phyloP scores from a whole-genome alignment of 2,888 invertebrate genomes.

The Napeogenes sylphis region DNA sequence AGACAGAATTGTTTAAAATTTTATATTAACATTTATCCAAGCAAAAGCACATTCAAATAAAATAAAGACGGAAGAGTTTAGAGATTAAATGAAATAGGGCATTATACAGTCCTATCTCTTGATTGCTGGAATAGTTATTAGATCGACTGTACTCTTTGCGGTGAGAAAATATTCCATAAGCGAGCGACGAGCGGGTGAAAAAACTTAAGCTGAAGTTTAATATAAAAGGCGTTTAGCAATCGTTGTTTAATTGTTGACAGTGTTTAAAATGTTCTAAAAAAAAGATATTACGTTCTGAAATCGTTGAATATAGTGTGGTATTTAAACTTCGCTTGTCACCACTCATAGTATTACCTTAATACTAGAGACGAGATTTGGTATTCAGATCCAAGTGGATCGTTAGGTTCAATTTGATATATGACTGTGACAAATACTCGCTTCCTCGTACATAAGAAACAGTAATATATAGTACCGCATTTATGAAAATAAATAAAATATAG shows the following conservation, averaged over 20 bases:
- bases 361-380: conserved; percentile 48
- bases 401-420: conserved; percentile 60
- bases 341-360: conserved; percentile 5
- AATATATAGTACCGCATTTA: no score
- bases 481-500: not conserved
- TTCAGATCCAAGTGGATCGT: conserved; percentile 62
- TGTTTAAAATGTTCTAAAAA: not conserved
- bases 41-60: not conserved
- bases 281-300: not conserved
- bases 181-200: conserved; percentile 22
- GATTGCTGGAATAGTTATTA: conserved; percentile 53
- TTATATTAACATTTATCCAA: not conserved
- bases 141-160: conserved; percentile 35
- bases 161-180: conserved; percentile 19
- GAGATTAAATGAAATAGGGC: conserved; percentile 21
- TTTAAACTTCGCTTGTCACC: conserved; percentile 16
- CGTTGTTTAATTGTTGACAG: no score
- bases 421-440: conserved; percentile 30
- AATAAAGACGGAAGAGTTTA: conserved; percentile 8
- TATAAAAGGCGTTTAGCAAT: no score
- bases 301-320: not conserved
- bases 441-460: conserved; percentile 15
- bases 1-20: not conserved
- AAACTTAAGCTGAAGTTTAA: not conserved
- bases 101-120: conserved; percentile 26